Conservation (phyloP, 2,888 invertebrate genomes). For the Bimastos eiseni region DNA sequence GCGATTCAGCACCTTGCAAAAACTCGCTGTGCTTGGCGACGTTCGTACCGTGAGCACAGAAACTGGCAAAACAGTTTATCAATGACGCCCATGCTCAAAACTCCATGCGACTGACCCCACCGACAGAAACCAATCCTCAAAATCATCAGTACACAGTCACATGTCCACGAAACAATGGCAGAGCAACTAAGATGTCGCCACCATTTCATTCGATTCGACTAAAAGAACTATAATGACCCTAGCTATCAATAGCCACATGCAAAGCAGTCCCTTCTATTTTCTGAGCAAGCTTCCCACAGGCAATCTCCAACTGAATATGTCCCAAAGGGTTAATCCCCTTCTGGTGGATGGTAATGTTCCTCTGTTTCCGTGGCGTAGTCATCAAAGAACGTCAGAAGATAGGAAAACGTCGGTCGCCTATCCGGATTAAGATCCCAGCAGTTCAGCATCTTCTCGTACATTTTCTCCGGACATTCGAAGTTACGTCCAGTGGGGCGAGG, state of each 20-base stretch:
- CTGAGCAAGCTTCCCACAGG: not conserved
- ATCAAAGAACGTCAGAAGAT: slow-evolving; percentile 64
- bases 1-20: not conserved
- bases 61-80: not conserved
- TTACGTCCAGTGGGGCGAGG: slow-evolving; percentile 75
- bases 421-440: slow-evolving; percentile 64
- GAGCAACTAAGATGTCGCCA: not conserved
- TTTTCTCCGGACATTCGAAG: slow-evolving; percentile 79
- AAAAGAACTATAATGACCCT: not conserved
- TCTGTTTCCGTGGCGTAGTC: slow-evolving; percentile 58
- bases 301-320: not conserved
- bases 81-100: not conserved
- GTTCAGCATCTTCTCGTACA: slow-evolving; percentile 84
- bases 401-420: slow-evolving; percentile 94
- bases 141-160: not conserved
- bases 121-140: not conserved
- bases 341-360: slow-evolving; percentile 52
- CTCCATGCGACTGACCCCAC: not conserved
- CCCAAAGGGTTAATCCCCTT: not conserved
- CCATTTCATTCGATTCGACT: not conserved
- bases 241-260: not conserved
- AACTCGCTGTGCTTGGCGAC: not conserved
- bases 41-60: not conserved
- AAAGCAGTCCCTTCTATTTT: not conserved
- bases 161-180: not conserved